These are phyloP conservation scores for Drosophila pallidifrons DNA, from an alignment of 1,140 invertebrate genomes.

Conservation along the genomic window DNA sequence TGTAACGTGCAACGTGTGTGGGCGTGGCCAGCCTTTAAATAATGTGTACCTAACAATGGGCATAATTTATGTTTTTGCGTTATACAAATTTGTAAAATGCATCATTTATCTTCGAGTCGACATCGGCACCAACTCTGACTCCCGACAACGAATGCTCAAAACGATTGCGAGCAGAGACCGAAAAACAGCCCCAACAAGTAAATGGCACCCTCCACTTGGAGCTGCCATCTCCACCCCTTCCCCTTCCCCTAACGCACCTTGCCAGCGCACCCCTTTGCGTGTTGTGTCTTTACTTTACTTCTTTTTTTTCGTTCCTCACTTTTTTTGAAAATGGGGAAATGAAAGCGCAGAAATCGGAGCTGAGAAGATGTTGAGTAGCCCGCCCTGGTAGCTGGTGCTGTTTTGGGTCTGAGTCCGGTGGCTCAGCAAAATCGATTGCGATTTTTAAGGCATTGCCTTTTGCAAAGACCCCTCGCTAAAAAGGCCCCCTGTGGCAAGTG, in stretches of 20 bases:
- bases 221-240: neutral
- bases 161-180: slow-evolving; percentile 5
- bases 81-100: slow-evolving; percentile 80
- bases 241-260: slow-evolving; percentile 24
- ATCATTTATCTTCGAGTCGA: slow-evolving; percentile 72
- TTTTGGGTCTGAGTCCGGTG: neutral
- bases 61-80: slow-evolving; percentile 75
- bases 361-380: slow-evolving; percentile 20
- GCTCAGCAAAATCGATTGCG: slow-evolving; percentile 60
- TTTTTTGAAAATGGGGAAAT: slow-evolving; percentile 15
- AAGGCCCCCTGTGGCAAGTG: slow-evolving; percentile 9
- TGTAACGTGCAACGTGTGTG: neutral
- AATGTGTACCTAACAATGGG: slow-evolving; percentile 52
- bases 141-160: neutral
- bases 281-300: slow-evolving; percentile 44
- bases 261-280: slow-evolving; percentile 47
- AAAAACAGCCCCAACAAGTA: slow-evolving; percentile 22
- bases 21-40: slow-evolving; percentile 48
- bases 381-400: neutral
- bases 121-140: slow-evolving; percentile 34
- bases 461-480: slow-evolving; percentile 27
- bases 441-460: slow-evolving; percentile 59
- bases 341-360: slow-evolving; percentile 15
- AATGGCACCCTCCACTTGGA: slow-evolving; percentile 18
- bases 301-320: slow-evolving; percentile 2